phyloP scores from a whole-genome alignment of 2,797 vertebrate genomes.

The Lagocephalus sceleratus region DNA sequence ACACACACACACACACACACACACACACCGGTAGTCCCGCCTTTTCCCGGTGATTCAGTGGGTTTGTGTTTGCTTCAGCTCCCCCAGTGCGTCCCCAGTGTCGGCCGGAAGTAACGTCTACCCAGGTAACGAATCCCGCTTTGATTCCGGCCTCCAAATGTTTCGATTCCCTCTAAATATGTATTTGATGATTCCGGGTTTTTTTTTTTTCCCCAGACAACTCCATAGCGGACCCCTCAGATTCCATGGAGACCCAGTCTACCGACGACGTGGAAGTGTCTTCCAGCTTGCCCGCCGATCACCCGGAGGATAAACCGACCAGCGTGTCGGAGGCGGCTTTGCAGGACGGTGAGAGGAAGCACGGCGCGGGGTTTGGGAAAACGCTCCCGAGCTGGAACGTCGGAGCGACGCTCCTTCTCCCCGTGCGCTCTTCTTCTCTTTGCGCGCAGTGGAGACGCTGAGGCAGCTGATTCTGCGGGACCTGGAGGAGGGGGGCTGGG shows the following conservation, averaged over 20 bases:
- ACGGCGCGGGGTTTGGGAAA: too few species aligned
- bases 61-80: conserved; percentile 27
- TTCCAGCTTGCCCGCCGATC: conserved; percentile 35
- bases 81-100: conserved; percentile 48
- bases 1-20: too few species aligned
- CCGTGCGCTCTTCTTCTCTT: neutral
- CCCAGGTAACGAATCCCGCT: conserved; percentile 58
- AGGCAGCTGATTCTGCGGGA: conserved; percentile 69
- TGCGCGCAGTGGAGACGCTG: conserved; percentile 68
- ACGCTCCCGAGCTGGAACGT: too few species aligned
- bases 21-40: too few species aligned
- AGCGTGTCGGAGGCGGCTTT: conserved; percentile 74
- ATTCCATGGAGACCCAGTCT: conserved; percentile 53
- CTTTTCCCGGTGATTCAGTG: neutral
- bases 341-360: conserved; percentile 66
- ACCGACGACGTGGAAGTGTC: conserved; percentile 43
- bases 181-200: neutral
- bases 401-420: too few species aligned
- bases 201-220: conserved; percentile 42
- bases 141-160: accelerated
- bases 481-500: conserved; percentile 69
- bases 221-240: conserved; percentile 45
- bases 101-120: conserved; percentile 31
- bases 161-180: neutral
- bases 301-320: conserved; percentile 28